Conservation (phyloP, 2,888 invertebrate genomes). For the Terebella lapidaria region DNA sequence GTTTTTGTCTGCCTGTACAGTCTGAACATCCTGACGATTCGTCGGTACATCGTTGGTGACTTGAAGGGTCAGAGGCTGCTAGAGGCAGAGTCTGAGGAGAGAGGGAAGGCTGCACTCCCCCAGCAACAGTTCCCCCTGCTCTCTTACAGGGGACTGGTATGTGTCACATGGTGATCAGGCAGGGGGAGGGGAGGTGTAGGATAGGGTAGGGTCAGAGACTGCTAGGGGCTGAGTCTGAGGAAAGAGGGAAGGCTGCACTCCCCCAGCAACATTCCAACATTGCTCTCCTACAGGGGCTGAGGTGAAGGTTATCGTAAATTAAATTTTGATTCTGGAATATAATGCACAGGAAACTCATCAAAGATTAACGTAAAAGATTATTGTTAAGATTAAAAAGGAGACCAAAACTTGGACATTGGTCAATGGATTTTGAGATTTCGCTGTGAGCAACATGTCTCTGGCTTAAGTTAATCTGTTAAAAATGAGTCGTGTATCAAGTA, state of each 20-base stretch:
- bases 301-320: no score
- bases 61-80: constrained; percentile 19
- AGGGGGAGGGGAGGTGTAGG: no score
- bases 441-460: no score
- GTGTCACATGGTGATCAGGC: no score
- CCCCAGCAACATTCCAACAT: neutral
- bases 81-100: neutral
- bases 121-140: neutral
- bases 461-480: no score
- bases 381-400: no score
- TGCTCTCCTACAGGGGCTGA: neutral
- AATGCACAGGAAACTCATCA: no score
- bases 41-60: constrained; percentile 45
- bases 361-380: no score
- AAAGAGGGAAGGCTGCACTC: neutral
- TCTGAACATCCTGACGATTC: constrained; percentile 44
- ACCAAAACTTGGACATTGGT: no score
- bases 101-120: neutral
- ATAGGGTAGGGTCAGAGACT: neutral
- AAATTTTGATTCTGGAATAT: no score
- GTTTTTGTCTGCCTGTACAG: constrained; percentile 21
- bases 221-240: neutral
- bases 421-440: no score
- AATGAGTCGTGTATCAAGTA: no score
- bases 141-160: neutral